These are phyloP conservation scores for Oryzias sinensis DNA, from an alignment of 2,797 vertebrate genomes.

Conservation along the genomic window DNA sequence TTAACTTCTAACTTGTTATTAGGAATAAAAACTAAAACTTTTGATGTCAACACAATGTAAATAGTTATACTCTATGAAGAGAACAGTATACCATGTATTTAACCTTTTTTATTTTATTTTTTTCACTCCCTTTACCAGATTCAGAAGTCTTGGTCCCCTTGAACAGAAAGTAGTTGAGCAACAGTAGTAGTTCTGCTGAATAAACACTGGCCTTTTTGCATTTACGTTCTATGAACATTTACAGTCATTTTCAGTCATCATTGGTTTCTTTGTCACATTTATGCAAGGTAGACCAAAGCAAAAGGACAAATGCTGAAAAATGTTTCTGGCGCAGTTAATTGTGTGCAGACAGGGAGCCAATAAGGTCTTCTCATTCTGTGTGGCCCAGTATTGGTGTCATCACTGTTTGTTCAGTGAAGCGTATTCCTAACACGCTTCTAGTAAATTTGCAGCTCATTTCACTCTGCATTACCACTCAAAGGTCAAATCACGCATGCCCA, in stretches of 20 bases:
- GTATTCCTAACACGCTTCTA: conserved; percentile 30
- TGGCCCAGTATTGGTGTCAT: conserved; percentile 22
- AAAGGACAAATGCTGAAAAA: not conserved
- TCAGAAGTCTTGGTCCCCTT: too few species aligned
- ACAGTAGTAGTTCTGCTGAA: not conserved
- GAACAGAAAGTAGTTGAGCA: too few species aligned
- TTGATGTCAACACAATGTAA: too few species aligned
- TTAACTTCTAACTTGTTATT: too few species aligned
- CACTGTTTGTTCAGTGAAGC: conserved; percentile 34
- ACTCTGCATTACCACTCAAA: conserved; percentile 54
- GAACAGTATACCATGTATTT: too few species aligned
- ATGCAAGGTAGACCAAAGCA: not conserved
- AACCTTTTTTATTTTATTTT: too few species aligned
- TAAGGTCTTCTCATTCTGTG: conserved; percentile 17
- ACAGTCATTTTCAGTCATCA: too few species aligned
- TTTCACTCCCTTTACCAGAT: too few species aligned
- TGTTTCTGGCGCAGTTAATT: conserved; percentile 20
- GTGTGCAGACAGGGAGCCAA: conserved; percentile 11
- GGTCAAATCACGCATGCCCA: conserved; percentile 36
- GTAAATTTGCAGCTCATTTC: conserved; percentile 57
- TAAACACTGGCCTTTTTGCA: too few species aligned
- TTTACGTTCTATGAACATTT: too few species aligned
- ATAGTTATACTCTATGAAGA: too few species aligned
- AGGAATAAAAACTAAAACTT: too few species aligned
- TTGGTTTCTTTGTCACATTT: not conserved